phyloP scores from a whole-genome alignment of 1,140 invertebrate species.

The Drosophila sechellia region DNA sequence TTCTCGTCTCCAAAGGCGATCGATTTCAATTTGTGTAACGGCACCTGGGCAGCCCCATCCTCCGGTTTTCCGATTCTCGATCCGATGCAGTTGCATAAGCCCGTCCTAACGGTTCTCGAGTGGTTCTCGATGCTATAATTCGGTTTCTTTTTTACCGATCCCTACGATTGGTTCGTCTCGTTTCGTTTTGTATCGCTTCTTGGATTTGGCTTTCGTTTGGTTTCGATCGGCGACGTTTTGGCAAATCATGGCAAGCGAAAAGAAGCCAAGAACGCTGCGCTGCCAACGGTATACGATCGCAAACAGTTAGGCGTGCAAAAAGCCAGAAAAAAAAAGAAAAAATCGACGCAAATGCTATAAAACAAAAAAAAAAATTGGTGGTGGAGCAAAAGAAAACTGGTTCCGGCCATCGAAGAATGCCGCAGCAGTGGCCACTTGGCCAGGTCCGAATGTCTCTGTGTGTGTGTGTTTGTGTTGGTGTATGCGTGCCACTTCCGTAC shows the following conservation, averaged over 20 bases:
- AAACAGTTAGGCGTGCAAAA: slow-evolving; percentile 80
- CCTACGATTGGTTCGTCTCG: slow-evolving; percentile 14
- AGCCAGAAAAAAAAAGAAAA: slow-evolving; percentile 37
- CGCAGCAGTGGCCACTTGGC: slow-evolving; percentile 64
- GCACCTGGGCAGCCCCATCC: slow-evolving; percentile 14
- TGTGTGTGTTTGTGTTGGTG: slow-evolving; percentile 28
- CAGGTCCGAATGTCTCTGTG: slow-evolving; percentile 45
- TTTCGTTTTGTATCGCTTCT: slow-evolving; percentile 6
- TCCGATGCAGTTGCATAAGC: slow-evolving; percentile 36
- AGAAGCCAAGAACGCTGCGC: slow-evolving; percentile 57
- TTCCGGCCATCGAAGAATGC: slow-evolving; percentile 78
- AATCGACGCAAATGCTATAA: slow-evolving; percentile 55
- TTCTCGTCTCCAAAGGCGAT: slow-evolving; percentile 41
- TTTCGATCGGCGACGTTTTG: slow-evolving; percentile 26
- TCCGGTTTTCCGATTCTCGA: neutral
- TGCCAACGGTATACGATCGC: slow-evolving; percentile 62
- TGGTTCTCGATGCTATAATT: slow-evolving; percentile 14
- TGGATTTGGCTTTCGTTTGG: slow-evolving; percentile 8
- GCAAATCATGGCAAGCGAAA: slow-evolving; percentile 30
- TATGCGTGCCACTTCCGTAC: slow-evolving; percentile 76
- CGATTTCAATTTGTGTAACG: slow-evolving; percentile 63
- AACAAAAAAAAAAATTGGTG: slow-evolving; percentile 64
- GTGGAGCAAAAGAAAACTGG: slow-evolving; percentile 74
- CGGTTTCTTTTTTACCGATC: slow-evolving; percentile 11
- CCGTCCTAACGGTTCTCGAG: slow-evolving; percentile 32